These are phyloP conservation scores for Gorilla gorilla DNA, from an alignment of 2,113 vertebrate genomes.

Conservation along the genomic window DNA sequence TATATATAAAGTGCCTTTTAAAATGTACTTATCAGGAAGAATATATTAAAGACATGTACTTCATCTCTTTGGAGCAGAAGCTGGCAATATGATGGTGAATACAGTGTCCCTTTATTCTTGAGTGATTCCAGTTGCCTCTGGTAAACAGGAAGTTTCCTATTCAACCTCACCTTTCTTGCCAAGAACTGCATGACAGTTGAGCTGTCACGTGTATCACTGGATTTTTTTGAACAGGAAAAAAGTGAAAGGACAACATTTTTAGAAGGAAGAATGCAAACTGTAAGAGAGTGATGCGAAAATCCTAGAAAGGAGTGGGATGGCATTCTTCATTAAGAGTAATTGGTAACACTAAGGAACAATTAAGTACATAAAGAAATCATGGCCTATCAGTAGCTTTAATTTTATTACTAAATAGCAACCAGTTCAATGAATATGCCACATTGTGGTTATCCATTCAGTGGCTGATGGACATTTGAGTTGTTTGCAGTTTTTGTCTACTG, in stretches of 20 bases:
- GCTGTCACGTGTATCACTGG: not conserved
- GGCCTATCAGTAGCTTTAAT: not conserved
- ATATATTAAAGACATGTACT: not conserved
- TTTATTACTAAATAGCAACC: not conserved
- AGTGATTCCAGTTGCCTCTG: not conserved
- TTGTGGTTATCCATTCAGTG: not conserved
- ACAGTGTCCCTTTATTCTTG: not conserved
- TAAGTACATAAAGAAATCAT: not conserved
- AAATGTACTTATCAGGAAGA: not conserved
- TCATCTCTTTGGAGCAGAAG: not conserved
- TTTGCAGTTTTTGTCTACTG: not conserved
- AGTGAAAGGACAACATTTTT: not conserved
- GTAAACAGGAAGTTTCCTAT: not conserved
- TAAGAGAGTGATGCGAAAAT: not conserved
- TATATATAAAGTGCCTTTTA: not conserved
- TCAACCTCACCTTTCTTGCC: not conserved
- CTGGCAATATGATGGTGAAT: not conserved
- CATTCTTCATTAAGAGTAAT: not conserved
- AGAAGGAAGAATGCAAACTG: not conserved
- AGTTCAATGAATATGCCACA: not conserved
- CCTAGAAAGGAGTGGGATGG: not conserved
- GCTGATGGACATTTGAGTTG: not conserved
- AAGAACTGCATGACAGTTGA: not conserved
- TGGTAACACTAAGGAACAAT: not conserved
- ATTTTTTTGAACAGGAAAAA: not conserved